These are phyloP conservation scores for Myzus persicae DNA, from an alignment of 1,140 invertebrate species.

Conservation along the genomic window DNA sequence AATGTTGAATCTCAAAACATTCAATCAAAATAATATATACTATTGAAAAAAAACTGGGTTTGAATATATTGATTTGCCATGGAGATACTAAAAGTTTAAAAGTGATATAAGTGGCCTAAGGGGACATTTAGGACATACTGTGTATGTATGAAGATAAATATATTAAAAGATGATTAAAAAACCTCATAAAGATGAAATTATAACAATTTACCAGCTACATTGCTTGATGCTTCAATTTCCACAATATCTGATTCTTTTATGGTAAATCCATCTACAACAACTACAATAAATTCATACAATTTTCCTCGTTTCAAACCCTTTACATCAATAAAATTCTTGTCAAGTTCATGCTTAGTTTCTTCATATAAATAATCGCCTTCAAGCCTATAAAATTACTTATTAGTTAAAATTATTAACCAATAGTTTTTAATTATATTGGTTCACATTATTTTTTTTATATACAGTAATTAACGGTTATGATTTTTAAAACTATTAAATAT, in stretches of 20 bases:
- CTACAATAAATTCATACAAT: conserved; percentile 87
- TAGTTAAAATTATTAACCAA: neutral
- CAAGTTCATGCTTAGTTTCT: conserved; percentile 72
- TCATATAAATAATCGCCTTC: conserved; percentile 77
- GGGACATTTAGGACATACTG: no score
- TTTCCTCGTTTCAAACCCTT: conserved; percentile 83
- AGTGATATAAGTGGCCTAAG: no score
- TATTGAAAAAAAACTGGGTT: no score
- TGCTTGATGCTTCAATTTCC: conserved; percentile 80
- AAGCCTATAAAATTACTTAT: conserved; percentile 64
- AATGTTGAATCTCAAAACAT: no score
- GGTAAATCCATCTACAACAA: conserved; percentile 88
- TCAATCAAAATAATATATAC: no score
- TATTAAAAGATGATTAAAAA: neutral
- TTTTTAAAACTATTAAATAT: neutral
- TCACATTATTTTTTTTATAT: neutral
- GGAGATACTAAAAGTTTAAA: no score
- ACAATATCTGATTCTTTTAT: conserved; percentile 75
- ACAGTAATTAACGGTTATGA: neutral
- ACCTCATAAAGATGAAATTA: neutral
- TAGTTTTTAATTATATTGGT: neutral
- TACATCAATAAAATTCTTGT: conserved; percentile 79
- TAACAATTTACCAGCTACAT: neutral
- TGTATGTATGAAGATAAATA: neutral
- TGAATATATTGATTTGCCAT: no score